A percentile compares a stretch with the other conserved stretches of the same genome.
Conservation (phyloP, 2,113 vertebrate genomes). For the Brienomyrus longianalis region DNA sequence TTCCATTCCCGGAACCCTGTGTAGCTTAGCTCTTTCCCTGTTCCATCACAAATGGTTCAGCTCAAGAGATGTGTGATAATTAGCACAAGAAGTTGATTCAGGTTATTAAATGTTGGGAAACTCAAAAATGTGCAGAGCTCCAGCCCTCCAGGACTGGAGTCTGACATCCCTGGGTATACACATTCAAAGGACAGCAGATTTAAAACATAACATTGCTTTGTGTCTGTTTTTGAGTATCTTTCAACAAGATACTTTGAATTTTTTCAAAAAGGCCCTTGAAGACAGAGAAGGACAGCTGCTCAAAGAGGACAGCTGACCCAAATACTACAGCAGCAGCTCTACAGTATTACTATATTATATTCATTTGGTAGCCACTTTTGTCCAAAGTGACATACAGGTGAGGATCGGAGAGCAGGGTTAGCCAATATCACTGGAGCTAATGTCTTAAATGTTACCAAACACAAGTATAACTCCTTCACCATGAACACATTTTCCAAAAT, state of each 20-base stretch:
- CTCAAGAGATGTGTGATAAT: too few species aligned
- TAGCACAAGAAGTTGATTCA: too few species aligned
- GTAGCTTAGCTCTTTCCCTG: too few species aligned
- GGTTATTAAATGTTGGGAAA: too few species aligned
- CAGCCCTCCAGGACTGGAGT: too few species aligned
- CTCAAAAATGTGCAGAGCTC: too few species aligned
- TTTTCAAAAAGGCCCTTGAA: neutral
- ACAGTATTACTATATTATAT: neutral
- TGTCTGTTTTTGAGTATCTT: neutral
- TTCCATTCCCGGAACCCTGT: too few species aligned
- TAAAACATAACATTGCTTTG: neutral
- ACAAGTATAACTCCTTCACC: neutral
- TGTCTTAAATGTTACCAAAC: neutral
- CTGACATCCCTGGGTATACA: neutral
- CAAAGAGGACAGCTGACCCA: neutral
- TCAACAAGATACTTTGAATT: neutral
- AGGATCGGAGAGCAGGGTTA: neutral
- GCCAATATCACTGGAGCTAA: constrained; percentile 26
- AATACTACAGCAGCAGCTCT: neutral
- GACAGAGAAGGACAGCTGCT: neutral
- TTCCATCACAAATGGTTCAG: too few species aligned
- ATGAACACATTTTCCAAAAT: neutral
- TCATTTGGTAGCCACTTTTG: neutral
- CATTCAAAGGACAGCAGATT: neutral
- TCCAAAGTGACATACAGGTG: neutral